Evolutionary conservation across 2,113 vertebrate species (phyloP).

Genomic region (Alligator sinensis): DNA sequence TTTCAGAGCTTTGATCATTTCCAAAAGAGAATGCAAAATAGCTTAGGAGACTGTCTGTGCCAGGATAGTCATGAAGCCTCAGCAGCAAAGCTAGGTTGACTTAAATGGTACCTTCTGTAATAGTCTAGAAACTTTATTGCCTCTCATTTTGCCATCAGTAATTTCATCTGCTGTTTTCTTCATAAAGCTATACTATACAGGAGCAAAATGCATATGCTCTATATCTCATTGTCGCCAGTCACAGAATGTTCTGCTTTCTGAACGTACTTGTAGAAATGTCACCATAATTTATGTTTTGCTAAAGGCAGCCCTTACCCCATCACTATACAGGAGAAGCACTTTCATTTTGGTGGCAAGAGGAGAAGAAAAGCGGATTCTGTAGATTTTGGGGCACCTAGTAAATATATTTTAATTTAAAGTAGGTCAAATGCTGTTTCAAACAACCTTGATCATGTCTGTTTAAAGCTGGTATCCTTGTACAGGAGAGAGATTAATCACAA

Average conservation of each 20-base stretch:
- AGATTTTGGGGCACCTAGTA: neutral
- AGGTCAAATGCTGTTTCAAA: neutral
- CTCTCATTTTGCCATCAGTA: neutral
- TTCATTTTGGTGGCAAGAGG: neutral
- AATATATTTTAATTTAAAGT: constrained; percentile 1
- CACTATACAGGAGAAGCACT: neutral
- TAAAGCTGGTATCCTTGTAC: neutral
- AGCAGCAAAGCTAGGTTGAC: neutral
- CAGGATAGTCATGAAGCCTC: neutral
- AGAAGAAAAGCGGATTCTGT: neutral
- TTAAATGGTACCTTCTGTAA: neutral
- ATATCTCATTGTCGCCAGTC: neutral
- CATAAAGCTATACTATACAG: neutral
- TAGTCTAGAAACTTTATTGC: neutral
- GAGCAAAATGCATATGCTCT: neutral
- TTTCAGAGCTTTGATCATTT: no score
- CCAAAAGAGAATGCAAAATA: neutral
- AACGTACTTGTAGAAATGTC: neutral
- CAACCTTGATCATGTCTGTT: neutral
- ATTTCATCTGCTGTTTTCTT: neutral
- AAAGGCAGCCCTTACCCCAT: neutral
- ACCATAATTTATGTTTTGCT: neutral
- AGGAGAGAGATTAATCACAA: neutral
- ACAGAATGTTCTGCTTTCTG: neutral
- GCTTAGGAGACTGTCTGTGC: neutral